Conservation (phyloP, 2,888 invertebrate genomes). For the Atrina japonica region DNA sequence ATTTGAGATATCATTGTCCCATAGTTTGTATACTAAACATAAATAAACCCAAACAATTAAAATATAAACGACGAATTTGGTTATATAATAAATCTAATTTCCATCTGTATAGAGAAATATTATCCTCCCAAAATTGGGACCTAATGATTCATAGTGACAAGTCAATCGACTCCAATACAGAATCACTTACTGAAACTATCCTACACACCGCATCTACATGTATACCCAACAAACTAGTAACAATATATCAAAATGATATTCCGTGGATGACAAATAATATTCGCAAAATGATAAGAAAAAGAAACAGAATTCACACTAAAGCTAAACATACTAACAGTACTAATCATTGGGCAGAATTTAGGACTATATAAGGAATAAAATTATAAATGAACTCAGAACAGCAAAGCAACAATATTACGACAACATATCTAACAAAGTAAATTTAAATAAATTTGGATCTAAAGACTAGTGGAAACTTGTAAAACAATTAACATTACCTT, state of each 20-base stretch:
- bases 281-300: not conserved
- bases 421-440: not conserved
- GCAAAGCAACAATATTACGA: slow-evolving; percentile 1
- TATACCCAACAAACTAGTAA: not conserved
- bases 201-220: slow-evolving; percentile 1
- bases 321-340: not conserved
- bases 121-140: too few relatives aligned
- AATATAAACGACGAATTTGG: too few relatives aligned
- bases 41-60: too few relatives aligned
- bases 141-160: too few relatives aligned
- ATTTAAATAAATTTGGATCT: slow-evolving; percentile 1
- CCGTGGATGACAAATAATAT: slow-evolving; percentile 2
- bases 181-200: not conserved
- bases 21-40: too few relatives aligned
- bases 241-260: not conserved
- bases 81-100: too few relatives aligned
- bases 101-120: too few relatives aligned
- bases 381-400: slow-evolving; percentile 3
- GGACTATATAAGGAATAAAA: not conserved
- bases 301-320: not conserved
- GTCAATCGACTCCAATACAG: too few relatives aligned
- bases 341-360: slow-evolving; percentile 13
- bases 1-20: too few relatives aligned
- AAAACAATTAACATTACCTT: not conserved
- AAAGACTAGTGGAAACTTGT: slow-evolving; percentile 1